Evolutionary conservation across 1,140 invertebrate genomes (phyloP), one percentile per base, ranked within the genome.

Genomic region (Drosophila nikananu): DNA sequence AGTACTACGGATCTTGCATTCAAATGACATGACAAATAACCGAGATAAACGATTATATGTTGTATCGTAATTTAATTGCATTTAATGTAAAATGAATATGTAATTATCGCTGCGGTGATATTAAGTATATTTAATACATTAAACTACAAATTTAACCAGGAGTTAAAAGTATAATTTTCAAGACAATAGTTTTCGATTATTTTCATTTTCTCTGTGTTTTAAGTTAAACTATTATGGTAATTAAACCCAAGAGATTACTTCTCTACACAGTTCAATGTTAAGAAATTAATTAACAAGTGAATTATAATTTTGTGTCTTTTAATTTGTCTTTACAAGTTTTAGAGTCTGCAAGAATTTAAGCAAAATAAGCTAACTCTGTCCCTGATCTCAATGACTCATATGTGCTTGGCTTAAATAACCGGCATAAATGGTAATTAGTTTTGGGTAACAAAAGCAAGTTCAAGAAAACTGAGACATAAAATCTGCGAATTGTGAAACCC

Each of bases 371-470:
- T 8, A 5, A 13, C 32, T 55, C 32, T 55, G 21, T 10, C 54
- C 54, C 19, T 55, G 54, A 39, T 55, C 35, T 55, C 54, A 55
- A 55, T 55, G 54, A 55, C 15, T 55, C 54, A 55, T 55, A 3
- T 8, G 54, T 55, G 32, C 32, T 55, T 39, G 54, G 9, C 54
- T 55, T 55, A 39, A 55, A 37, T 37, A 37, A 55, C 32, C 54
- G 23, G 54, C 54, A 55, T 55, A 39, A 55, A 55, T 55, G 54
- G 37, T 55, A 55, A 55, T 55, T 55, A 55, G 32, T 55, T 55
- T 55, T 39, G 23, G 54, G 32, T 55, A 39, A 37, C 32, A 39
- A 25, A 55, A 39, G 32, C 54, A 39, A 55, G 54, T 55, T 55
- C 54, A 55, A 55, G 54, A 55, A 37, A 37, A 55, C 32, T 55